These are phyloP conservation scores for Delichon dasypus DNA, from an alignment of 2,797 vertebrate genomes.

Conservation along the genomic window DNA sequence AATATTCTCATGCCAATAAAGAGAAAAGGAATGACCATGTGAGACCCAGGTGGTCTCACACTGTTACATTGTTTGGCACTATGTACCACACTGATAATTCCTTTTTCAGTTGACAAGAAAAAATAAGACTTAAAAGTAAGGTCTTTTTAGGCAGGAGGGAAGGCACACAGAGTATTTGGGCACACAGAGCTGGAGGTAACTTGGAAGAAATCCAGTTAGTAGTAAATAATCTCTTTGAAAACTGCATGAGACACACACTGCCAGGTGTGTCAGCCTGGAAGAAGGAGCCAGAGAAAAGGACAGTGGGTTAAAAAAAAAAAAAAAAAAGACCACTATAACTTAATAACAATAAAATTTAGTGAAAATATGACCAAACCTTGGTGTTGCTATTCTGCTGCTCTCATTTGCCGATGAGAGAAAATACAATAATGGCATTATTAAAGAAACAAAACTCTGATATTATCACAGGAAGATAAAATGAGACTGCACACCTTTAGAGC, in stretches of 20 bases:
- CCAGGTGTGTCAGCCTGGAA: neutral
- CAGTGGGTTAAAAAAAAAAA: neutral
- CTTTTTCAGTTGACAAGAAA: neutral
- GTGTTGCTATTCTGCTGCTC: neutral
- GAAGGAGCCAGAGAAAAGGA: neutral
- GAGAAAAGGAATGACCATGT: neutral
- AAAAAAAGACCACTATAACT: neutral
- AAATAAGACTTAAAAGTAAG: neutral
- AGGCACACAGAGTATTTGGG: neutral
- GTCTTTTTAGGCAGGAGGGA: neutral
- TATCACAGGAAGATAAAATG: neutral
- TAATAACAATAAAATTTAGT: neutral
- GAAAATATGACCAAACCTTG: neutral
- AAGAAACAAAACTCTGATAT: neutral
- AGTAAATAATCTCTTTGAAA: neutral
- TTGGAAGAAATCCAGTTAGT: neutral
- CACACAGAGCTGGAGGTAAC: neutral
- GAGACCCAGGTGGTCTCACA: neutral
- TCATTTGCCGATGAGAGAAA: neutral
- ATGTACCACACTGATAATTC: neutral
- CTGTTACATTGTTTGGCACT: neutral
- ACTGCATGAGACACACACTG: neutral
- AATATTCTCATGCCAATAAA: neutral
- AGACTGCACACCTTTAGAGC: neutral
- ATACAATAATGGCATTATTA: neutral